These are phyloP conservation scores for Nesoenas mayeri DNA, from an alignment of 2,113 vertebrate genomes.

Conservation along the genomic window DNA sequence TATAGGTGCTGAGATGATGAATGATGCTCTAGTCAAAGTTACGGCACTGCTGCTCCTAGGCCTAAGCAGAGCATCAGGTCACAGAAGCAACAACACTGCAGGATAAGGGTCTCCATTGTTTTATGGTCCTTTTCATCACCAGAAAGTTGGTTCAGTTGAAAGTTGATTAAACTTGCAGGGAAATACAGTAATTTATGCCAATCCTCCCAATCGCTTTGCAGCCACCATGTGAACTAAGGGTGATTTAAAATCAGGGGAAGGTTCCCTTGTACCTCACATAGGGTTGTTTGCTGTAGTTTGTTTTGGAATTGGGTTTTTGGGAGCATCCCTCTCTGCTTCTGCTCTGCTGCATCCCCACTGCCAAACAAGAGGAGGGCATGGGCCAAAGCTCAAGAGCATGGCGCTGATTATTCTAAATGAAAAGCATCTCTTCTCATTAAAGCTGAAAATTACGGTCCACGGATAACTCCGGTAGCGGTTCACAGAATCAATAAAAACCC, in stretches of 20 bases:
- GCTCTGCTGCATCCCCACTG: not conserved
- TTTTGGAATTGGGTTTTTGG: not conserved
- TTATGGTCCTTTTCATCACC: not conserved
- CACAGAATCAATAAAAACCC: constrained; percentile 69
- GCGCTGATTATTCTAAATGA: constrained; percentile 25
- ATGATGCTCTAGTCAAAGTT: not conserved
- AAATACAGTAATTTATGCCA: not conserved
- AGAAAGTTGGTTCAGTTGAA: not conserved
- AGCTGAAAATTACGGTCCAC: constrained; percentile 63
- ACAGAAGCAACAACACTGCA: not conserved
- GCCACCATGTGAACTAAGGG: not conserved
- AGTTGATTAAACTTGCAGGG: not conserved
- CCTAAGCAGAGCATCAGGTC: not conserved
- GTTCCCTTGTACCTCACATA: not conserved
- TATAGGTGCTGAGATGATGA: not conserved
- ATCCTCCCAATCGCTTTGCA: not conserved
- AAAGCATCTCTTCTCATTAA: constrained; percentile 60
- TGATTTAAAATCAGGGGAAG: not conserved
- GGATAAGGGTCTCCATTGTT: fast-evolving
- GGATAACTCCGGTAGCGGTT: constrained; percentile 62
- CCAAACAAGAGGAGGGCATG: not conserved
- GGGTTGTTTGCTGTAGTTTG: not conserved
- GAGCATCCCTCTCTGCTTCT: not conserved
- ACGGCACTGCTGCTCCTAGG: not conserved
- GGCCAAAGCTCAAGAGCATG: constrained; percentile 2